phyloP scores from a whole-genome alignment of 2,888 invertebrate genomes.

The Noctuana brunneofusca region DNA sequence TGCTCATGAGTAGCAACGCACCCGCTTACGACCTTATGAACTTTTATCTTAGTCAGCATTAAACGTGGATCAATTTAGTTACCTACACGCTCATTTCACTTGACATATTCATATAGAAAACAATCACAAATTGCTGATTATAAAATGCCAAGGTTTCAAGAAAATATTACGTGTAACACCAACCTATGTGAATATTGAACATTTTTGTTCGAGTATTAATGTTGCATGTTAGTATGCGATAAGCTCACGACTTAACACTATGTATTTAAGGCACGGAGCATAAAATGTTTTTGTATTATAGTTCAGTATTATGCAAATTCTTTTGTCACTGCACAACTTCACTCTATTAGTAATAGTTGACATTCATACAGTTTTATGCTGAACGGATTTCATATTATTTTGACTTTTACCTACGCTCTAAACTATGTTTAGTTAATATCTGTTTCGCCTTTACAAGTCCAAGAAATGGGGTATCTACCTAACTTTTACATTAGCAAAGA shows the following conservation, averaged over 20 bases:
- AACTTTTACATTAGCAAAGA: no score
- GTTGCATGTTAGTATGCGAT: constrained; percentile 28
- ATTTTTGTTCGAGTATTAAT: constrained; percentile 30
- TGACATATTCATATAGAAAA: no score
- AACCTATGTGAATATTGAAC: constrained; percentile 2
- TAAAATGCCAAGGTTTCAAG: constrained; percentile 2
- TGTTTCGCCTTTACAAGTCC: background rate
- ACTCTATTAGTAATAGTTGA: background rate
- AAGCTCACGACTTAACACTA: constrained; percentile 18
- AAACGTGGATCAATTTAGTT: no score
- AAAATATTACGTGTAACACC: constrained; percentile 1
- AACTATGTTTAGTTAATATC: background rate
- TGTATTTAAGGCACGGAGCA: constrained; percentile 19
- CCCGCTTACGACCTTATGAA: no score
- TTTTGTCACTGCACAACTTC: constrained; percentile 1
- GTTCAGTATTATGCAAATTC: constrained; percentile 17
- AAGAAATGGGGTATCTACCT: no score
- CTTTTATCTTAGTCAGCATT: no score
- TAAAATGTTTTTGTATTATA: constrained; percentile 18
- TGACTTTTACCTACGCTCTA: background rate
- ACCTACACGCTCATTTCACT: no score
- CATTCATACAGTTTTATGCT: constrained; percentile 1
- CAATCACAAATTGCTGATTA: no score
- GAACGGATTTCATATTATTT: background rate
- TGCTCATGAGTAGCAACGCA: no score